These are phyloP conservation scores for Leptopilina clavipes DNA, from an alignment of 1,140 invertebrate species.

Conservation along the genomic window DNA sequence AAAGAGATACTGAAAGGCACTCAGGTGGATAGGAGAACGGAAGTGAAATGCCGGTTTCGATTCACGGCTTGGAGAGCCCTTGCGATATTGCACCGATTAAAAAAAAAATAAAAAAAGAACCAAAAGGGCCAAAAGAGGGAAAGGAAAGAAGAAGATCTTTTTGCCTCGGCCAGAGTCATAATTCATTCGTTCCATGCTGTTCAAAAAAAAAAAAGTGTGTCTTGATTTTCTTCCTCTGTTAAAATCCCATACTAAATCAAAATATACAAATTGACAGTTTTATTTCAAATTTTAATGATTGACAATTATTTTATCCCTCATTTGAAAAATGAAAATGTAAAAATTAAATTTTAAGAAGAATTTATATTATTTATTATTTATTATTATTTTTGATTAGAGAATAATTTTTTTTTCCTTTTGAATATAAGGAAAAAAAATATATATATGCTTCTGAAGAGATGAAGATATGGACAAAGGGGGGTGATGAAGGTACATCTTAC, in stretches of 20 bases:
- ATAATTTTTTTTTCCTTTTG: too few relatives aligned
- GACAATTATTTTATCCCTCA: not conserved
- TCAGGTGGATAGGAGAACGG: conserved; percentile 26
- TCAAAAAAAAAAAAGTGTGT: not conserved
- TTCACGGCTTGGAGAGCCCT: not conserved
- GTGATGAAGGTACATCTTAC: conserved; percentile 30
- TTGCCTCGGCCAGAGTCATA: conserved; percentile 20
- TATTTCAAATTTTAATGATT: not conserved
- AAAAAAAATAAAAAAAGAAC: conserved; percentile 2
- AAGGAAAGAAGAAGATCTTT: conserved; percentile 13
- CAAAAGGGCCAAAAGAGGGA: not conserved
- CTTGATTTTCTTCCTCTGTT: conserved; percentile 1
- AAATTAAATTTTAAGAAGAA: too few relatives aligned
- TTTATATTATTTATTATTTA: too few relatives aligned
- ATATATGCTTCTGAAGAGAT: not conserved
- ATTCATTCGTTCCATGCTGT: conserved; percentile 27
- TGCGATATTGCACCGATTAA: conserved; percentile 29
- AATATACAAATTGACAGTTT: not conserved
- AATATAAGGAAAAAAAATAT: not conserved
- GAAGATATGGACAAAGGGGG: not conserved
- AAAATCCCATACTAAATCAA: conserved; percentile 10
- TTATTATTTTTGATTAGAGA: too few relatives aligned
- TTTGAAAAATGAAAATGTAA: too few relatives aligned
- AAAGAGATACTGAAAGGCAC: not conserved
- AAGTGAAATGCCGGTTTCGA: conserved; percentile 24